These are phyloP conservation scores for Sarcoramphus papa DNA, from an alignment of 2,797 vertebrate genomes.

Conservation along the genomic window DNA sequence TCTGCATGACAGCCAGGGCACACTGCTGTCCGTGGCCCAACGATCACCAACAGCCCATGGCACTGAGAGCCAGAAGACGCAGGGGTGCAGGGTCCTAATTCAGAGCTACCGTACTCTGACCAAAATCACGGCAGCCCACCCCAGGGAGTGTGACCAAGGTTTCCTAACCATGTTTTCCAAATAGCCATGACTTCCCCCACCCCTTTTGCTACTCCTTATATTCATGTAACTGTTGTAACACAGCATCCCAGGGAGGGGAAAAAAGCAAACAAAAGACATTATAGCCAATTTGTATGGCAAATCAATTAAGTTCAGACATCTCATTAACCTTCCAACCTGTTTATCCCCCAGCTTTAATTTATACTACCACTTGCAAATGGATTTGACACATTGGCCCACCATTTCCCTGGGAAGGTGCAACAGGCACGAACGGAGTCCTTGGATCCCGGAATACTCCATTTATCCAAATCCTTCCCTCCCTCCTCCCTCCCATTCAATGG, in stretches of 20 bases:
- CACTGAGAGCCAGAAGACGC: not conserved
- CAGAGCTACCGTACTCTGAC: not conserved
- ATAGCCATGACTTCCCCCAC: not conserved
- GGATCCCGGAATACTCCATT: not conserved
- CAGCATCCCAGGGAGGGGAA: not conserved
- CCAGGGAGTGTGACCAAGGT: fast-evolving
- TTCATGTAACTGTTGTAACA: not conserved
- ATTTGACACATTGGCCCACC: not conserved
- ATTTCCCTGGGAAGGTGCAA: conserved; percentile 15
- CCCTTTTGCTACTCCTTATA: not conserved
- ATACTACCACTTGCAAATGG: conserved; percentile 3
- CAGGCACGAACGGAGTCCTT: not conserved
- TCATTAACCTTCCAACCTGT: conserved; percentile 52
- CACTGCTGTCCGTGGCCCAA: not conserved
- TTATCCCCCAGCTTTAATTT: conserved; percentile 37
- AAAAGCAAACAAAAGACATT: conserved; percentile 24
- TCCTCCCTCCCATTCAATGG: not conserved
- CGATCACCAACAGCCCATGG: fast-evolving
- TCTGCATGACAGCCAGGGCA: not conserved
- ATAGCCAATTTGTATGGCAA: conserved; percentile 41
- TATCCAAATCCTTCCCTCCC: not conserved
- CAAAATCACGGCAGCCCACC: not conserved
- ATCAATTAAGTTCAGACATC: conserved; percentile 49
- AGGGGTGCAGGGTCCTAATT: not conserved
- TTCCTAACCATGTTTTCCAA: not conserved